Evolutionary conservation across 2,113 vertebrate species (phyloP).

Genomic region (Saguinus imperator): DNA sequence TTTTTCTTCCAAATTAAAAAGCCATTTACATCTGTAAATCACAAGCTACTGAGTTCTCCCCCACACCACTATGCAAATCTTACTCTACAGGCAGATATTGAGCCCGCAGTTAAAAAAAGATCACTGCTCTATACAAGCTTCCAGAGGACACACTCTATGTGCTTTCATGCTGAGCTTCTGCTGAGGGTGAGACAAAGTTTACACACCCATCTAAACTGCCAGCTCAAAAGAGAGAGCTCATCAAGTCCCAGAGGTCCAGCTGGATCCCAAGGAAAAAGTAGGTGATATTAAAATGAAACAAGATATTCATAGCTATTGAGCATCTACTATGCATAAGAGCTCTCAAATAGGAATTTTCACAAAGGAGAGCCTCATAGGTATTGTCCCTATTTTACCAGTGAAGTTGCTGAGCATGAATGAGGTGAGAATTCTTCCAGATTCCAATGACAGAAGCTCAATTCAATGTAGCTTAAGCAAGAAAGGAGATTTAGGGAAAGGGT

Average conservation of each 20-base stretch:
- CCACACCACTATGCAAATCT: conserved; percentile 64
- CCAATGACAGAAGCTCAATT: not conserved
- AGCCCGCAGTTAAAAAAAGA: not conserved
- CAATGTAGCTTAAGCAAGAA: not conserved
- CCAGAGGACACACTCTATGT: not conserved
- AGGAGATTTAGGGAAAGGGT: not conserved
- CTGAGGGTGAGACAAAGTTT: not conserved
- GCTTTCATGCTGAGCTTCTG: not conserved
- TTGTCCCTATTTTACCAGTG: not conserved
- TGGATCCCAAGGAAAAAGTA: not conserved
- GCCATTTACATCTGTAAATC: conserved; percentile 69
- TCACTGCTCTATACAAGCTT: not conserved
- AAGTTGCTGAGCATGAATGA: not conserved
- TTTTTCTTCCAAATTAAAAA: conserved; percentile 72
- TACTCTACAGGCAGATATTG: conserved; percentile 45
- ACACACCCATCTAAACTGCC: not conserved
- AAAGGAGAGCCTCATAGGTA: not conserved
- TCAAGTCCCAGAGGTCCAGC: not conserved
- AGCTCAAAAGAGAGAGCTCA: not conserved
- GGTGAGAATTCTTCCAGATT: not conserved
- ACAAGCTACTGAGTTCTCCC: conserved; percentile 19
- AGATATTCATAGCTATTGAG: not conserved
- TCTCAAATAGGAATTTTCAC: not conserved
- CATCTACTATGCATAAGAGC: not conserved
- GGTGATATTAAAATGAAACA: not conserved